These are phyloP conservation scores for Hesperophylax magnus DNA, from an alignment of 1,140 invertebrate genomes.

Conservation along the genomic window DNA sequence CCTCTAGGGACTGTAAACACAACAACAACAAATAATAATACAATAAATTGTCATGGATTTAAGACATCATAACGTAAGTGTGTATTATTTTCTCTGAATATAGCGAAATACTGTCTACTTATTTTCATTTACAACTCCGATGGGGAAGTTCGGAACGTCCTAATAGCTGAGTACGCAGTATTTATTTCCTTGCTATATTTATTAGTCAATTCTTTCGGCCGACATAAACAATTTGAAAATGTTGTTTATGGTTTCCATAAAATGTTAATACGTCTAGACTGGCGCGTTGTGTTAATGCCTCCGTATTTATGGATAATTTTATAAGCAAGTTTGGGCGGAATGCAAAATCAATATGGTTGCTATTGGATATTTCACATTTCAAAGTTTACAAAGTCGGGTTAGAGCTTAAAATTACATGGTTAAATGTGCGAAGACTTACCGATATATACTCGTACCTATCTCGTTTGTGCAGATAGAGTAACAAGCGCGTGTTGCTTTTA, in stretches of 20 bases:
- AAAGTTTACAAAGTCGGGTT: no score
- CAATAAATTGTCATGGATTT: no score
- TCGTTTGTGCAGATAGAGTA: no score
- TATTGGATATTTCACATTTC: neutral
- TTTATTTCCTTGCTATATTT: conserved; percentile 1
- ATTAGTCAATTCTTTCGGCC: neutral
- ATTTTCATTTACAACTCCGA: neutral
- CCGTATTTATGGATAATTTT: neutral
- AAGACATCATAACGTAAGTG: no score
- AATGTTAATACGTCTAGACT: conserved; percentile 27
- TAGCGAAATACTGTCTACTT: neutral
- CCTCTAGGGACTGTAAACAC: no score
- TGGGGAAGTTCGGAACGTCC: neutral
- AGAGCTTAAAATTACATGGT: no score
- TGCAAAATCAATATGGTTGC: neutral
- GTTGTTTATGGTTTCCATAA: conserved; percentile 21
- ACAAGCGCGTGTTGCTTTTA: no score
- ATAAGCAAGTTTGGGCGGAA: neutral
- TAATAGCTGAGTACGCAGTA: neutral
- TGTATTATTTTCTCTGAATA: no score
- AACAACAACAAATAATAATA: no score
- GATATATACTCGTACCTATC: no score
- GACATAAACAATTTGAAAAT: neutral
- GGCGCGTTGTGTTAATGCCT: neutral
- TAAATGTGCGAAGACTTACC: no score